Conservation (phyloP, 2,113 vertebrate species). For the Leucosticte australis region DNA sequence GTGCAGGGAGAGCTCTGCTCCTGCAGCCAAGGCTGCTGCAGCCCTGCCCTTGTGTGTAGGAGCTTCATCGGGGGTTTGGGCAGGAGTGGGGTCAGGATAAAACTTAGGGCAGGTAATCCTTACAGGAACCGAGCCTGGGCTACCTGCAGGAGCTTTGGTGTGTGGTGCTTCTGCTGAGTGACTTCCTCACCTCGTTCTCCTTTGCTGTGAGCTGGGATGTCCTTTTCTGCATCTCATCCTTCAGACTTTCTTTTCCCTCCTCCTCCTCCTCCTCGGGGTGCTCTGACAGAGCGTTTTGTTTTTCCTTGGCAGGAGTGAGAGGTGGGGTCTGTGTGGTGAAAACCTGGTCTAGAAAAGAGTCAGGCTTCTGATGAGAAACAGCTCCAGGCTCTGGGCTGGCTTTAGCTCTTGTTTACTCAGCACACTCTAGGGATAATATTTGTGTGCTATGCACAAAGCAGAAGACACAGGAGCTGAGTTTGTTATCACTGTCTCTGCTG, state of each 20-base stretch:
- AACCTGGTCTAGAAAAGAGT: constrained; percentile 73
- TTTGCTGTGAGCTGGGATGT: constrained; percentile 64
- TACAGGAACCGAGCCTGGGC: not conserved
- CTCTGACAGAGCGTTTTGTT: not conserved
- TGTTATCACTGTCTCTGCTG: not conserved
- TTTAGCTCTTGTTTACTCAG: not conserved
- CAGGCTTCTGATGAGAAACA: constrained; percentile 54
- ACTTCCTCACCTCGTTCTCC: constrained; percentile 75
- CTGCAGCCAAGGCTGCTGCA: not conserved
- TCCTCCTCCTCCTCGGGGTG: not conserved
- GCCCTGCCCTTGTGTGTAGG: not conserved
- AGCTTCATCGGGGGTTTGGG: rapidly evolving
- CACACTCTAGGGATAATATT: not conserved
- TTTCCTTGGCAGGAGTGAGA: constrained; percentile 17
- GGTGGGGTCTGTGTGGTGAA: constrained; percentile 40
- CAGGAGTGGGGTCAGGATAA: not conserved
- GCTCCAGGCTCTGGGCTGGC: not conserved
- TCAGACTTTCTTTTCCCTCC: constrained; percentile 38
- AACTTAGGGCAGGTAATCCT: rapidly evolving
- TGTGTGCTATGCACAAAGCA: not conserved
- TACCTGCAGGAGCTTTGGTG: not conserved
- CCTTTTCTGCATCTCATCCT: constrained; percentile 65
- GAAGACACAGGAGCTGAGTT: not conserved
- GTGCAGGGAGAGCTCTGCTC: not conserved
- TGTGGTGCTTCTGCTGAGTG: not conserved